Evolutionary conservation across 2,888 invertebrate genomes (phyloP), one percentile per base, ranked within the genome.

Genomic region (Subacronicta megacephala): DNA sequence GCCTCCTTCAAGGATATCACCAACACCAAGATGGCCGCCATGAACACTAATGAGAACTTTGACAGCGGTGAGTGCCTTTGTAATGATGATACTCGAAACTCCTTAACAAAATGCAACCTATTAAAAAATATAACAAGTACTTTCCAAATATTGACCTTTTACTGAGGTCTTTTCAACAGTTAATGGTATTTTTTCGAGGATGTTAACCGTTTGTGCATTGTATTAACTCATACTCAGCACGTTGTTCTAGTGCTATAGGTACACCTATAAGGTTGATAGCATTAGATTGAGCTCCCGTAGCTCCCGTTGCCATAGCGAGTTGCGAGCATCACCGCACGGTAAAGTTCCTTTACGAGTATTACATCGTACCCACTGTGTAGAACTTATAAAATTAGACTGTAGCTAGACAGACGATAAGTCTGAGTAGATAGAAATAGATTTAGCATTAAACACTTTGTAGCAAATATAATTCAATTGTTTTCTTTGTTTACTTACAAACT

Each of bases 1-100:
- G 99, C 98, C 65, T 99, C 99, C 17, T 98, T 99, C 95, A 99
- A 99, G 95, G 99, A 99, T 93, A 98, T 99, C 91, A 98, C 98
- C 60, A 96, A 97, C 90, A 97, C 97, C 76, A 98, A 98, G 95
- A 97, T 97, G 96, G 96, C 96, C 72, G 97, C 97, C 90, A 96
- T 97, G 96, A 96, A 96, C 85, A 96, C 96, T 88, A 96, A 97
- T 91, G 97, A 98, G 93, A 96, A 97, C 82, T 97, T 97, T 90
- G 97, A 97, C 92, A 97, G 97, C 95, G 97, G 97, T 97, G 95
- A 97, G 97, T 95, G 82, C 66, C 69, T 78, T 79, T 78, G 66
- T 59, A 60, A 67, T 70, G 66, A 68, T 62, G 74, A 62, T 60
- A 70, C 80, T 79, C 59, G 63, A 81, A 71, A 76, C 62, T 62